A percentile compares a stretch with the other conserved stretches of the same genome.
These are phyloP conservation scores for Calyptommatus sinebrachiatus DNA, from an alignment of 2,113 vertebrate species.

Conservation along the genomic window DNA sequence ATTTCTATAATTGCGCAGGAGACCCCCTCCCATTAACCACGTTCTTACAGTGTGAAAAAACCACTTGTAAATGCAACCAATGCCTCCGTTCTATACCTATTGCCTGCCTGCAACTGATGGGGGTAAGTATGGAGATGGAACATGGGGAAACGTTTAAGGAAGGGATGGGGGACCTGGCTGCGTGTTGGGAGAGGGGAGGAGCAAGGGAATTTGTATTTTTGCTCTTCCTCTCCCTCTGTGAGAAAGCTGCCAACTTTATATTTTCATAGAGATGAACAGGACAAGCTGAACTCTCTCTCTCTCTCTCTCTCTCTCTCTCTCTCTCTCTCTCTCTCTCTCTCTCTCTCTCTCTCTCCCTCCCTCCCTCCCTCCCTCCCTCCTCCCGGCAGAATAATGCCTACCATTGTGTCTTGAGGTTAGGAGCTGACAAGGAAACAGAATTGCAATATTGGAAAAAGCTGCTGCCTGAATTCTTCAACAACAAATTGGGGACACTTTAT, in stretches of 20 bases:
- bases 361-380: neutral
- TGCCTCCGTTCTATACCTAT: neutral
- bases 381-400: constrained; percentile 8
- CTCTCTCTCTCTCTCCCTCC: neutral
- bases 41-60: too few relatives aligned
- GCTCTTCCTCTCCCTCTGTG: neutral
- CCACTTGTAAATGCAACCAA: too few relatives aligned
- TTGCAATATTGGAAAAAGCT: neutral
- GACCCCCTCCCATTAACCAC: too few relatives aligned
- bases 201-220: neutral
- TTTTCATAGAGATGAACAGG: constrained; percentile 22
- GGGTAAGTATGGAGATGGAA: constrained; percentile 3
- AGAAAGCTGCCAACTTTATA: constrained; percentile 9
- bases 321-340: neutral
- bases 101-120: neutral
- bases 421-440: neutral
- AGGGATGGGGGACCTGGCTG: neutral
- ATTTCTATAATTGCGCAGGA: too few relatives aligned
- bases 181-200: neutral
- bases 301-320: neutral
- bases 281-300: neutral
- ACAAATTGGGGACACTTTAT: neutral
- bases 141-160: constrained; percentile 29
- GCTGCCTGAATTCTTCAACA: neutral
- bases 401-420: constrained; percentile 1